Evolutionary conservation across 2,888 invertebrate genomes (phyloP), one percentile per base, ranked within the genome.

Genomic region (Eurytoma adleriae): DNA sequence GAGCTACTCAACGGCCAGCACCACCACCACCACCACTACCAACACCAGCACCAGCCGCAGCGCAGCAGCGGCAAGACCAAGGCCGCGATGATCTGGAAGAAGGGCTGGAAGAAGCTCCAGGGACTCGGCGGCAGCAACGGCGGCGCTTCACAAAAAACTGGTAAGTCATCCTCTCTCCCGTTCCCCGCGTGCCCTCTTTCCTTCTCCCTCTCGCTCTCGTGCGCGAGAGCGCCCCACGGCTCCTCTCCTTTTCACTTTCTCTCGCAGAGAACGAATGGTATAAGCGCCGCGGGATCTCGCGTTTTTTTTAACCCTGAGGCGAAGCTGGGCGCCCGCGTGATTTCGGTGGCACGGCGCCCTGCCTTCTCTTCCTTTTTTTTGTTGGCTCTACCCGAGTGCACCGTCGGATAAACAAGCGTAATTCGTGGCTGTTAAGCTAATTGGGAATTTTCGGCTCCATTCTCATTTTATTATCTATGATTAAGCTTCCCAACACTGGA

Each of bases 51-150:
- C 74, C 72, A 85, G 72, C 81, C 83, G 76, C 72, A 82, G 79
- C 67, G 66, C 24, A 24, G 14, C 16, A 56, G 69, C 14, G 20
- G 89, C 57, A 90, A 88, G 79, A 89, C 87, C 73, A 90, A 90
- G 81, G 90, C 90, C 12, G 88, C 88, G 48, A 89, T 89, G 89
- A 89, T 90, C 76, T 89, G 87, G 89, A 90, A 89, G 80, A 90
- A 95, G 87, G 94, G 95, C 1, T 96, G 96, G 95, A 95, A 94
- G 88, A 96, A 95, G 89, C 91, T 96, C 64, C 64, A 95, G 18
- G 95, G 95, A 48, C 94, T 96, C 87, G 94, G 94, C 87, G 94
- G 94, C 73, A 94, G 20, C 14, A 30, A 18, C 87, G 94, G 50
- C 20, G 50, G 94, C 71, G 94, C 93, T 85, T 93, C 94, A 87